phyloP scores from a whole-genome alignment of 2,888 invertebrate species.

The Brassicogethes aeneus region DNA sequence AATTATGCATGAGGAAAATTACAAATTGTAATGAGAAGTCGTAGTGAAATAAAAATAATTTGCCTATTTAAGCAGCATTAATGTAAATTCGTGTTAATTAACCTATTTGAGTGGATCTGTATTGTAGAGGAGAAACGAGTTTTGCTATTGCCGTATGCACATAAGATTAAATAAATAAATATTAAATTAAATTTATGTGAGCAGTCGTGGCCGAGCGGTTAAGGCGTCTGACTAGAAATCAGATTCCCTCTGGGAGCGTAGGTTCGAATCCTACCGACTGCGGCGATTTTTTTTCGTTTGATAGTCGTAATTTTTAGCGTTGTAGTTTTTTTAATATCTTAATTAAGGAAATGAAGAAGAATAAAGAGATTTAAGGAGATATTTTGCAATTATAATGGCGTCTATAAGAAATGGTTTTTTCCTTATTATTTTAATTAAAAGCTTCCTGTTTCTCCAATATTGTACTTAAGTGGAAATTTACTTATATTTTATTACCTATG shows the following conservation, averaged over 20 bases:
- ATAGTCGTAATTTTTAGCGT: not conserved
- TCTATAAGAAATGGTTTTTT: no score
- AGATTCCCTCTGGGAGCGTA: conserved; percentile 87
- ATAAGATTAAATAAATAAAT: not conserved
- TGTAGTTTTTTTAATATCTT: no score
- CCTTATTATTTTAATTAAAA: no score
- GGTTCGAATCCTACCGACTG: conserved; percentile 86
- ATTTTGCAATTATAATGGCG: no score
- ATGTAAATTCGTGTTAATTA: not conserved
- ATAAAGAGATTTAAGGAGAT: no score
- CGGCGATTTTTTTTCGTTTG: conserved; percentile 37
- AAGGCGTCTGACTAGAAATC: conserved; percentile 86
- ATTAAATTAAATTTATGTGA: conserved; percentile 10
- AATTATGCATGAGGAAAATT: not conserved
- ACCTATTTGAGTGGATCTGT: not conserved
- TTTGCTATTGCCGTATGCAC: no score
- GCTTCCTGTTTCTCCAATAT: no score
- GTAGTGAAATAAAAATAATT: not conserved
- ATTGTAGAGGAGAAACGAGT: no score
- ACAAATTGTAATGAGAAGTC: not conserved
- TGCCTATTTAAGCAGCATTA: not conserved
- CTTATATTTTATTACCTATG: no score
- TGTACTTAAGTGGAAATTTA: no score
- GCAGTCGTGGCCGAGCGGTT: conserved; percentile 84
- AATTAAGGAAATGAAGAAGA: no score